These are phyloP conservation scores for Drosophila vallismaia DNA, from an alignment of 2,888 invertebrate species.

Conservation along the genomic window DNA sequence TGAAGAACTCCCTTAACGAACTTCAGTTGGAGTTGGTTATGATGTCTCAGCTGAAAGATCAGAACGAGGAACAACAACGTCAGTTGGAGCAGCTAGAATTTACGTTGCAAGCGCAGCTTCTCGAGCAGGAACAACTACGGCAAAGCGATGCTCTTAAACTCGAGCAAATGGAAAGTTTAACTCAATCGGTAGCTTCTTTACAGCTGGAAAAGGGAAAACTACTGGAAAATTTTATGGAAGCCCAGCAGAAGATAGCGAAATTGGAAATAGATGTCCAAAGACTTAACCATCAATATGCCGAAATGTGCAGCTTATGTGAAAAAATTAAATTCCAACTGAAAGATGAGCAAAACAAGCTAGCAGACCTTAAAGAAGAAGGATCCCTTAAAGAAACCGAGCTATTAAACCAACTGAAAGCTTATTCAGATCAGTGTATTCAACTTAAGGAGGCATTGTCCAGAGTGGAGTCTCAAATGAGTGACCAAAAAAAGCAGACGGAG, in stretches of 20 bases:
- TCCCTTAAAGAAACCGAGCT: slow-evolving; percentile 54
- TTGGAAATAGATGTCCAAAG: slow-evolving; percentile 61
- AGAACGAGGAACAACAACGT: slow-evolving; percentile 71
- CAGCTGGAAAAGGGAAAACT: slow-evolving; percentile 48
- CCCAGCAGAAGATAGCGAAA: slow-evolving; percentile 20
- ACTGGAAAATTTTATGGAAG: slow-evolving; percentile 11
- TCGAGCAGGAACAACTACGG: slow-evolving; percentile 64
- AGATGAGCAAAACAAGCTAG: slow-evolving; percentile 57
- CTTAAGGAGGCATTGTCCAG: slow-evolving; percentile 49
- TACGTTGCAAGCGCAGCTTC: slow-evolving; percentile 58
- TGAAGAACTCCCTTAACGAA: slow-evolving; percentile 67
- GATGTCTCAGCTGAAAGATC: slow-evolving; percentile 62
- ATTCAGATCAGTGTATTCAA: slow-evolving; percentile 55
- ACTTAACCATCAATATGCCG: slow-evolving; percentile 65
- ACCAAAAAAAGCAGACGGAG: slow-evolving; percentile 11
- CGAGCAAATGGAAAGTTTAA: slow-evolving; percentile 61
- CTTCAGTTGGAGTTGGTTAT: slow-evolving; percentile 66
- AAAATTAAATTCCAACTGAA: slow-evolving; percentile 65
- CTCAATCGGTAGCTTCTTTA: slow-evolving; percentile 31
- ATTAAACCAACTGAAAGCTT: slow-evolving; percentile 56
- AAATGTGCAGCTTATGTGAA: slow-evolving; percentile 70
- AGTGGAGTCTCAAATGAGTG: slow-evolving; percentile 50
- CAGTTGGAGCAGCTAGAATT: slow-evolving; percentile 70
- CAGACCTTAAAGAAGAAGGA: slow-evolving; percentile 57
- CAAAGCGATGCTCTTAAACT: slow-evolving; percentile 55